Evolutionary conservation across 2,888 invertebrate species (phyloP).

Genomic region (Limnephilus lunatus): DNA sequence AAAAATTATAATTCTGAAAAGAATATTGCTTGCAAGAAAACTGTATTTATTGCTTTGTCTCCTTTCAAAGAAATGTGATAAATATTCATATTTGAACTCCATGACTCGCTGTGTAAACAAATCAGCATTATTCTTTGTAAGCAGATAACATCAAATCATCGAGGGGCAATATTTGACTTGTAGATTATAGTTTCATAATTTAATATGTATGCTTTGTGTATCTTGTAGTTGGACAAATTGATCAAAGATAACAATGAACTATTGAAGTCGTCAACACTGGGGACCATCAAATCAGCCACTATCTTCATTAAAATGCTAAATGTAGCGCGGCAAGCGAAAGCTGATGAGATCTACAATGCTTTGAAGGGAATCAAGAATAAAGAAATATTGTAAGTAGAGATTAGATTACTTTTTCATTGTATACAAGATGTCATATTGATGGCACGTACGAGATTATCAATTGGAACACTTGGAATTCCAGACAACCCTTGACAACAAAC

Average conservation of each 20-base stretch:
- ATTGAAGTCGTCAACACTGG: constrained; percentile 78
- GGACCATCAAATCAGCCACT: constrained; percentile 80
- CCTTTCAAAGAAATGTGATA: background rate
- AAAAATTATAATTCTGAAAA: background rate
- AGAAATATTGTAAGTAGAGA: constrained; percentile 74
- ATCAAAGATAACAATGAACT: constrained; percentile 76
- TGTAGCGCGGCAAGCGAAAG: constrained; percentile 78
- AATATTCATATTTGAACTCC: background rate
- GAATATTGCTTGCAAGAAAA: background rate
- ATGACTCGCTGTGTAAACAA: background rate
- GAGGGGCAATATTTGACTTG: constrained; percentile 10
- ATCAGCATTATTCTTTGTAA: background rate
- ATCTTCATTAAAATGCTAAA: constrained; percentile 81
- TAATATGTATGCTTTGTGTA: constrained; percentile 49
- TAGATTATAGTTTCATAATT: background rate
- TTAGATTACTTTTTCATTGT: background rate
- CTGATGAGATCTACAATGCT: constrained; percentile 79
- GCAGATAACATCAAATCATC: constrained; percentile 7
- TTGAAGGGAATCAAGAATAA: constrained; percentile 78
- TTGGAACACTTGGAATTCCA: background rate
- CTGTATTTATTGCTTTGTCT: background rate
- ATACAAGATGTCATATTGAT: background rate
- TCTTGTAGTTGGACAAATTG: constrained; percentile 75
- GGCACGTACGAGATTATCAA: background rate
- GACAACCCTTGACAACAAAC: background rate